A percentile compares a stretch with the other conserved stretches of the same genome.
Conservation (phyloP, 2,113 vertebrate species). For the Channa maculata region DNA sequence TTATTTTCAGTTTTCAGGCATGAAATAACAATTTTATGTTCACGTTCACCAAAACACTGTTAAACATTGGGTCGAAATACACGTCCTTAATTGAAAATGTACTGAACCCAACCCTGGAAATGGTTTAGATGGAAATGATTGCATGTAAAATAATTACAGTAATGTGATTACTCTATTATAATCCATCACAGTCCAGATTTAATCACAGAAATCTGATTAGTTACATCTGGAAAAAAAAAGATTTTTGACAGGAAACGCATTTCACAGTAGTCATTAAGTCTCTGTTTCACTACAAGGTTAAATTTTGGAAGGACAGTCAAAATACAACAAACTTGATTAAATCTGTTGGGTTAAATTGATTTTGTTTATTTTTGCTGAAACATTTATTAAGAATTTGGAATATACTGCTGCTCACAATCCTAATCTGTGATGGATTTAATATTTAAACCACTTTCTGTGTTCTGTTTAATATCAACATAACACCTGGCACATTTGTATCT, state of each 20-base stretch:
- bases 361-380: neutral
- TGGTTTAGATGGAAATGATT: slow-evolving; percentile 48
- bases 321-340: no score
- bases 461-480: neutral
- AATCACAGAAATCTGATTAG: slow-evolving; percentile 25
- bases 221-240: neutral
- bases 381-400: neutral
- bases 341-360: neutral
- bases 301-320: no score
- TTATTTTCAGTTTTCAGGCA: neutral
- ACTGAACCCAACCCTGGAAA: neutral
- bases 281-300: neutral
- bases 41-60: neutral
- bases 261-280: neutral
- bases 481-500: slow-evolving; percentile 57
- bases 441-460: neutral
- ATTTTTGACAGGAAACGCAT: neutral
- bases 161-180: slow-evolving; percentile 30
- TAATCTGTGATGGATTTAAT: slow-evolving; percentile 42
- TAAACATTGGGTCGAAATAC: slow-evolving; percentile 9
- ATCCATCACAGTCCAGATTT: slow-evolving; percentile 53
- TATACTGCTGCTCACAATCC: neutral
- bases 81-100: neutral
- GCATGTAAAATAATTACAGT: slow-evolving; percentile 57
- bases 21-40: neutral